Conservation (phyloP, 2,888 invertebrate species). For the Sarcophaga caerulescens region DNA sequence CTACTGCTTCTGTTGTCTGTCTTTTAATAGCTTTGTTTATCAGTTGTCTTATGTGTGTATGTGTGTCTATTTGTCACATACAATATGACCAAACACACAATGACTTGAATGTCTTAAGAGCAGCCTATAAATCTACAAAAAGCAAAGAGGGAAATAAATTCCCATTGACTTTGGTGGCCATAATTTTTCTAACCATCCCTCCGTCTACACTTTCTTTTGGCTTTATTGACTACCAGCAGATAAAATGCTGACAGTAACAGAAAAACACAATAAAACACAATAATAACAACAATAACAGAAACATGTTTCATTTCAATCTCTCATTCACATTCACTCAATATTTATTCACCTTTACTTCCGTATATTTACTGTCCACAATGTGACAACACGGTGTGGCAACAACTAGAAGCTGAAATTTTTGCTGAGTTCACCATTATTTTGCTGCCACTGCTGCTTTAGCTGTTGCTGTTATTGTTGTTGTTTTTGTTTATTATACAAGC, state of each 20-base stretch:
- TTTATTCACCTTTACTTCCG: slow-evolving; percentile 36
- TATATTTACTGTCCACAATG: neutral
- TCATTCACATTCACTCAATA: neutral
- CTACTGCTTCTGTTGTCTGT: too few relatives aligned
- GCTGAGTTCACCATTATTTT: slow-evolving; percentile 33
- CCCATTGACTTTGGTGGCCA: slow-evolving; percentile 31
- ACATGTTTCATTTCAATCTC: slow-evolving; percentile 12
- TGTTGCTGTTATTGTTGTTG: neutral
- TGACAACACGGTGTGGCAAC: neutral
- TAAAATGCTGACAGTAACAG: slow-evolving; percentile 35
- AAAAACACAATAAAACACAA: neutral
- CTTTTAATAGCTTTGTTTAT: neutral
- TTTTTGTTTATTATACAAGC: slow-evolving; percentile 44
- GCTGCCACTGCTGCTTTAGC: neutral
- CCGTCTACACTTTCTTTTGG: slow-evolving; percentile 9
- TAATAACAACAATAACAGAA: slow-evolving; percentile 12
- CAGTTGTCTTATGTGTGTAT: neutral
- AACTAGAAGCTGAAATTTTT: neutral
- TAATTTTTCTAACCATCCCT: neutral
- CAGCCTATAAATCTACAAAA: slow-evolving; percentile 1
- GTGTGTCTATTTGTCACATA: slow-evolving; percentile 18
- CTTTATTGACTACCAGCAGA: slow-evolving; percentile 16
- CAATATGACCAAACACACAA: slow-evolving; percentile 41
- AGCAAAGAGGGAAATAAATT: slow-evolving; percentile 32
- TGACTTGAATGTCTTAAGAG: slow-evolving; percentile 39